Percentiles rank a stretch among this genome's conserved stretches.
phyloP scores from a whole-genome alignment of 2,797 vertebrate species.

The Hylomyscus alleni region DNA sequence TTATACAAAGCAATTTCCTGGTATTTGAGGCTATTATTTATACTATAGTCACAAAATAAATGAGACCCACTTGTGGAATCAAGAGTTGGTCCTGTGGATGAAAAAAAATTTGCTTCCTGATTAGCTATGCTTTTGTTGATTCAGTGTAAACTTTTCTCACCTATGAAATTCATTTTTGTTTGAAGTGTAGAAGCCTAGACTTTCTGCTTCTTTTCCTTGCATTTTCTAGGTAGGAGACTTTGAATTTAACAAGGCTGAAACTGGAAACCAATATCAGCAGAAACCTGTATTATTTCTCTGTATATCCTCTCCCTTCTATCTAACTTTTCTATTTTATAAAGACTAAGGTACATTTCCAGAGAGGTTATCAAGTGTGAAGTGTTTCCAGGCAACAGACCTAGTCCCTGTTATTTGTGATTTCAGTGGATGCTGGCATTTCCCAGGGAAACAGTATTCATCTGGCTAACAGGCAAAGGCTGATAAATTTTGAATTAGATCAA shows the following conservation, averaged over 20 bases:
- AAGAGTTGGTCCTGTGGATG: background rate
- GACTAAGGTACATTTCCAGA: background rate
- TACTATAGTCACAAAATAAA: constrained; percentile 12
- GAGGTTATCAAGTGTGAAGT: constrained; percentile 41
- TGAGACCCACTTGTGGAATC: background rate
- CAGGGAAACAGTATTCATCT: background rate
- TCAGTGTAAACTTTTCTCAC: background rate
- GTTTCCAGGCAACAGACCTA: constrained; percentile 19
- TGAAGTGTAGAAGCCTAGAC: background rate
- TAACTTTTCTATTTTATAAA: constrained; percentile 7
- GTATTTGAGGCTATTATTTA: constrained; percentile 14
- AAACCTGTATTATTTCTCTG: constrained; percentile 15
- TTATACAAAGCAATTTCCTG: background rate
- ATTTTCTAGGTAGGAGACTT: background rate
- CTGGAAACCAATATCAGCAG: background rate
- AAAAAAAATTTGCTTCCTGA: background rate
- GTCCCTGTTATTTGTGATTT: constrained; percentile 32
- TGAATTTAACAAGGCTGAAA: background rate
- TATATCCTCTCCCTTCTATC: no score
- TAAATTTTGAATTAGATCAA: constrained; percentile 47
- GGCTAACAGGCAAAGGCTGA: constrained; percentile 38
- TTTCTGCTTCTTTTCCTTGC: background rate
- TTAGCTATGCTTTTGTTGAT: background rate
- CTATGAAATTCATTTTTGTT: background rate
- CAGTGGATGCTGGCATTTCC: constrained; percentile 54